Percentiles rank a stretch among this genome's conserved stretches.
phyloP scores from a whole-genome alignment of 2,888 invertebrate species.

The Venustoraphidia nigricollis region DNA sequence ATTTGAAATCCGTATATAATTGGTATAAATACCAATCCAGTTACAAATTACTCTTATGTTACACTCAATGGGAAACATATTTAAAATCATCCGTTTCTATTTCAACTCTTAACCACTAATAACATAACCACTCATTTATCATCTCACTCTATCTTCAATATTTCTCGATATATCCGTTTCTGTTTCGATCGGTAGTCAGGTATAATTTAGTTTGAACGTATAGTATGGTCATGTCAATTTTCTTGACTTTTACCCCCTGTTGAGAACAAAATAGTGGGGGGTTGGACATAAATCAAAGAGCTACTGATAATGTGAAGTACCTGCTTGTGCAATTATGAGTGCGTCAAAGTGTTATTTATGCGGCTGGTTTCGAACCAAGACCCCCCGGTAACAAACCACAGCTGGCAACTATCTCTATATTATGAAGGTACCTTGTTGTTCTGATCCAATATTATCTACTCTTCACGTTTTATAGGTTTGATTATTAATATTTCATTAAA shows the following conservation, averaged over 20 bases:
- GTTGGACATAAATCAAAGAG: conserved; percentile 24
- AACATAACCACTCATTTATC: too few species aligned
- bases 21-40: conserved; percentile 20
- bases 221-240: conserved; percentile 4
- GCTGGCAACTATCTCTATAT: too few species aligned
- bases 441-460: too few species aligned
- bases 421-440: too few species aligned
- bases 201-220: background rate
- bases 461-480: too few species aligned
- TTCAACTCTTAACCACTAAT: background rate
- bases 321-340: conserved; percentile 25
- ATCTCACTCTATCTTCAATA: too few species aligned
- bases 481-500: too few species aligned
- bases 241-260: conserved; percentile 15
- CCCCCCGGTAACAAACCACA: conserved; percentile 11
- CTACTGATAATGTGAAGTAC: conserved; percentile 25
- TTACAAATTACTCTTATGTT: conserved; percentile 18
- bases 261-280: conserved; percentile 22
- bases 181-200: too few species aligned
- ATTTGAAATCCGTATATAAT: conserved; percentile 17
- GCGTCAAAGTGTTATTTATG: conserved; percentile 28
- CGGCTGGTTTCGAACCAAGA: conserved; percentile 16
- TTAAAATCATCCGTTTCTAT: conserved; percentile 11
- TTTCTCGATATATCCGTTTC: too few species aligned
- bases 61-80: conserved; percentile 19